Evolutionary conservation across 2,797 vertebrate species (phyloP), one percentile per base, ranked within the genome.

Genomic region (Chloroceryle inda): DNA sequence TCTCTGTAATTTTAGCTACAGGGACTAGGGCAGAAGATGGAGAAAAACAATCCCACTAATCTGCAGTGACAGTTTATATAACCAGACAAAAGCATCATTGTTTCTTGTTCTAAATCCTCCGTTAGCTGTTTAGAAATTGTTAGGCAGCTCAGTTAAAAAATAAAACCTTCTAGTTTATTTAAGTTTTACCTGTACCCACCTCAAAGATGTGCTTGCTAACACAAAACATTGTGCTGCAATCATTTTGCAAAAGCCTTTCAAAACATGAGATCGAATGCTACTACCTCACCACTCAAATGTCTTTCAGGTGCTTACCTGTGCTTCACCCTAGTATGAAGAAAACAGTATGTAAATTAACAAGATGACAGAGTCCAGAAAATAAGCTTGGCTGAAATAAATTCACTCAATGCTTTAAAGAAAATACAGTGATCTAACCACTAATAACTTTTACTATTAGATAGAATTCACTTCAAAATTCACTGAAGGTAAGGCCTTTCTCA

Each of bases 71-170:
- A 2, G 62, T 95, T 97, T 93, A 95, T 13, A 75, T 69, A 96
- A 97, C 56, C 71, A 79, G 13, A 94, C 74, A 96, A 91, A 93
- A 58, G 44, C 88, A 93, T 19, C 42, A 8, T 55, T 85, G 90
- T 92, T 86, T 24, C 82, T 69, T 9, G 38, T 5, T 76, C 81
- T 24, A 55, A 88, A 63, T 2, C 72, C 75, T 88, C 85, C 61
- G 23, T 8, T 58, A 83, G 58, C 29, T 2, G 26, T 61, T 50
- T 11, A 15, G 27, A 68, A 79, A 55, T 4, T 12, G 29, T 27
- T 31, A 38, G 42, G 11, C 2, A 1, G 24, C 55, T 80, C 18
- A 50, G 63, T 5, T 49, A 66, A 40, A 53, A 20, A 22, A 14
- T 1, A 74, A 58, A 76, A 22, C 3, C 45, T 45, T 52, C 63